Evolutionary conservation across 2,888 invertebrate species (phyloP).

Genomic region (Ormyrus rosae): DNA sequence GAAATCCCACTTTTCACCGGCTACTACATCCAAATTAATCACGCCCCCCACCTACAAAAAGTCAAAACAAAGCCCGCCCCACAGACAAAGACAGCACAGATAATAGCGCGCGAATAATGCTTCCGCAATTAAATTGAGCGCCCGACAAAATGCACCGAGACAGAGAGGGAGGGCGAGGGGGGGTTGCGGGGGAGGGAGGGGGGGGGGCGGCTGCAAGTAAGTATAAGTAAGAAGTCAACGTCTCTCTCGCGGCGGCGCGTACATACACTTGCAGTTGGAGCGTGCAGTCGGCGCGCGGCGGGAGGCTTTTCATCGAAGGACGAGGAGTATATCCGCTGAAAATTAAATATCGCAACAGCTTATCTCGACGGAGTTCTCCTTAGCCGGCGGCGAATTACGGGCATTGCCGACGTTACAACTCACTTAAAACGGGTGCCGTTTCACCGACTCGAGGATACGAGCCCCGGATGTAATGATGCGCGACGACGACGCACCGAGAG

Average conservation of each 20-base stretch:
- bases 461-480: too few relatives aligned
- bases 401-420: conserved; percentile 39
- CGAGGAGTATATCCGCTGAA: conserved; percentile 27
- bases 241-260: too few relatives aligned
- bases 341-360: conserved; percentile 53
- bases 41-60: background rate
- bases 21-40: background rate
- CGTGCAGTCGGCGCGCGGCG: conserved; percentile 17
- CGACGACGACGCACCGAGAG: too few relatives aligned
- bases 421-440: conserved; percentile 21
- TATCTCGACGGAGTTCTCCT: conserved; percentile 28
- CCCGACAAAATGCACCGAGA: background rate
- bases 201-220: too few relatives aligned
- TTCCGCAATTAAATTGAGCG: conserved; percentile 32
- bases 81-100: background rate
- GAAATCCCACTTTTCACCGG: too few relatives aligned
- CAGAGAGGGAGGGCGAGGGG: background rate
- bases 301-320: conserved; percentile 50
- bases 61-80: background rate
- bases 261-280: background rate
- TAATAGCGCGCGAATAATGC: background rate
- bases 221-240: too few relatives aligned
- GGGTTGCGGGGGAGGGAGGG: too few relatives aligned
- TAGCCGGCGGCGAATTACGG: conserved; percentile 33
- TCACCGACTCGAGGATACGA: too few relatives aligned